Conservation (phyloP, 2,888 invertebrate genomes). For the Catocala fraxini region DNA sequence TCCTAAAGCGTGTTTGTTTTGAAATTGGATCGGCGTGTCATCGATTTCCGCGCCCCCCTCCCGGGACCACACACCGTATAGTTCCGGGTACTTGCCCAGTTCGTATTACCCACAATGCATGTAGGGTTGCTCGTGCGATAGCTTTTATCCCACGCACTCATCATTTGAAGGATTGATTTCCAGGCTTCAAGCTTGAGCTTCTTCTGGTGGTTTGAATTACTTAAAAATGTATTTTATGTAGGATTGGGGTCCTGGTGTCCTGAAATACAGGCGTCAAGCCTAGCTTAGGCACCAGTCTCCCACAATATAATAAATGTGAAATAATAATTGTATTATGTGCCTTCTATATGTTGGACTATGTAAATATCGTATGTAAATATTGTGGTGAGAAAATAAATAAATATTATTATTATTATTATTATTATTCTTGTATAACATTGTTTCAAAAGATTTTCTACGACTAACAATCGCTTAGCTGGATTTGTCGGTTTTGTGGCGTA, state of each 20-base stretch:
- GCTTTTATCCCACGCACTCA: conserved; percentile 12
- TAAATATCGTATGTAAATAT: too few relatives aligned
- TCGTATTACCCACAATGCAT: conserved; percentile 48
- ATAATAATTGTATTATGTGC: too few relatives aligned
- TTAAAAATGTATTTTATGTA: too few relatives aligned
- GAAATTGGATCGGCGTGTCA: conserved; percentile 62
- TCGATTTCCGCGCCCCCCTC: conserved; percentile 53
- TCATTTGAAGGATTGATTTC: neutral
- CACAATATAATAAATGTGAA: too few relatives aligned
- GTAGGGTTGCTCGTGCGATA: conserved; percentile 34
- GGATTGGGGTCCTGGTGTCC: too few relatives aligned
- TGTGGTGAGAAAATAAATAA: too few relatives aligned
- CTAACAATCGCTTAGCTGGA: conserved; percentile 1
- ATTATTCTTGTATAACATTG: neutral
- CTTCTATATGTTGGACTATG: too few relatives aligned
- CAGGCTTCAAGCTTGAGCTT: neutral
- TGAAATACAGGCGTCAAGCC: too few relatives aligned
- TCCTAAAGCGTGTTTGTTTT: conserved; percentile 60
- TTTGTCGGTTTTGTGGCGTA: neutral
- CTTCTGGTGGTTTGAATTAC: neutral
- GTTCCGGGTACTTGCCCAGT: conserved; percentile 58
- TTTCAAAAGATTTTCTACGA: neutral
- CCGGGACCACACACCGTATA: conserved; percentile 56
- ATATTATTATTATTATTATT: too few relatives aligned
- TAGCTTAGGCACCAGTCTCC: too few relatives aligned